These are phyloP conservation scores for Rhingia rostrata DNA, from an alignment of 2,888 invertebrate genomes.

Conservation along the genomic window DNA sequence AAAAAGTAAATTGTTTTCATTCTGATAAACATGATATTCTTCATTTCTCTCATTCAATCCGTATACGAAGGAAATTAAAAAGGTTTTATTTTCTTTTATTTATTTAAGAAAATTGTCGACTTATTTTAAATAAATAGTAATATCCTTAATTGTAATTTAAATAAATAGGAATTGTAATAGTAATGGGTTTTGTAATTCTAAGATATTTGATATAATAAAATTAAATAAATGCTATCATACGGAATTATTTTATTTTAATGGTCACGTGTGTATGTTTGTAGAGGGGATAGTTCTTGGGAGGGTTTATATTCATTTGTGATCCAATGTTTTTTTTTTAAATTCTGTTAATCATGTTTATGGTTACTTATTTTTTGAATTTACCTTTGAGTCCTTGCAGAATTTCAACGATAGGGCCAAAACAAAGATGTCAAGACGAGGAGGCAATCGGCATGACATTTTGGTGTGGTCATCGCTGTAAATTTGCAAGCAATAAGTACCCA, in stretches of 20 bases:
- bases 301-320: slow-evolving; percentile 17
- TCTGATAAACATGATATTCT: slow-evolving; percentile 57
- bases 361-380: no score
- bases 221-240: slow-evolving; percentile 61
- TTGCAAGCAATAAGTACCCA: no score
- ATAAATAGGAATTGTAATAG: slow-evolving; percentile 60
- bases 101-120: slow-evolving; percentile 12
- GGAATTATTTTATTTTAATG: slow-evolving; percentile 39
- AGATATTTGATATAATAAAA: slow-evolving; percentile 16
- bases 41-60: slow-evolving; percentile 53
- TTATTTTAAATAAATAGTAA: slow-evolving; percentile 22
- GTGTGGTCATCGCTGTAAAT: no score
- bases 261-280: slow-evolving; percentile 22
- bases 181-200: slow-evolving; percentile 10
- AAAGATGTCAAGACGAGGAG: no score
- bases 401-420: no score
- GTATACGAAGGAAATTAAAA: slow-evolving; percentile 61
- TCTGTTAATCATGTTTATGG: no score
- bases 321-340: not conserved
- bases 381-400: no score
- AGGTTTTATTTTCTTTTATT: slow-evolving; percentile 17
- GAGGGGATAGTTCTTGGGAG: slow-evolving; percentile 4
- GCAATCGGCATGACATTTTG: no score
- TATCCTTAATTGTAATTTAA: slow-evolving; percentile 18
- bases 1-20: slow-evolving; percentile 5